Evolutionary conservation across 2,888 invertebrate species (phyloP).

Genomic region (Acanthosepion esculentum): DNA sequence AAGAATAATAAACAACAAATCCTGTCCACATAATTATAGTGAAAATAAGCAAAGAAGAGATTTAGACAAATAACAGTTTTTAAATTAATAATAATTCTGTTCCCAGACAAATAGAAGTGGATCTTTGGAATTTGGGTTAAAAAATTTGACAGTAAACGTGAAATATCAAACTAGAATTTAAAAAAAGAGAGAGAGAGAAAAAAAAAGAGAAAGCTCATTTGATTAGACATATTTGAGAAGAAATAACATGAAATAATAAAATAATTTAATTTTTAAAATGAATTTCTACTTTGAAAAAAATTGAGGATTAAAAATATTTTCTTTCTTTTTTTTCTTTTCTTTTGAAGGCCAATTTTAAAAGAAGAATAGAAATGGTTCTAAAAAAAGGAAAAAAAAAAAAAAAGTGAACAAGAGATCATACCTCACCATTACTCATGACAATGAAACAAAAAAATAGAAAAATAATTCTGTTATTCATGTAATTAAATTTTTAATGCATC

Average conservation of each 20-base stretch:
- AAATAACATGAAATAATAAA: neutral
- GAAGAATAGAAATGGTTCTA: neutral
- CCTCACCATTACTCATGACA: neutral
- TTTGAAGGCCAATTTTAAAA: neutral
- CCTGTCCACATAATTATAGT: too few species aligned
- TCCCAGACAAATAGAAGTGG: neutral
- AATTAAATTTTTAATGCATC: neutral
- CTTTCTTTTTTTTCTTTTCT: neutral
- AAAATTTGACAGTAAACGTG: neutral
- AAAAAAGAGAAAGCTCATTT: neutral
- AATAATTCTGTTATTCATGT: neutral
- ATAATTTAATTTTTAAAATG: conserved; percentile 33
- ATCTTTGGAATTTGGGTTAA: neutral
- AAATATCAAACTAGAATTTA: neutral
- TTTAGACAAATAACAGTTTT: neutral
- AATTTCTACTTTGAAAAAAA: neutral
- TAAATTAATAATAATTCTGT: neutral
- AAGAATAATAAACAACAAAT: too few species aligned
- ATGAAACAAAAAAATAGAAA: neutral
- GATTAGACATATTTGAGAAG: neutral
- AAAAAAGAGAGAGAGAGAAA: neutral
- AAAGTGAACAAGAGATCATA: neutral
- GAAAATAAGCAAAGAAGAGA: too few species aligned
- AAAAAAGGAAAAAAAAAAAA: neutral
- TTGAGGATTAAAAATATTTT: neutral